Evolutionary conservation across 2,888 invertebrate species (phyloP).

Genomic region (Philereme vetulata): DNA sequence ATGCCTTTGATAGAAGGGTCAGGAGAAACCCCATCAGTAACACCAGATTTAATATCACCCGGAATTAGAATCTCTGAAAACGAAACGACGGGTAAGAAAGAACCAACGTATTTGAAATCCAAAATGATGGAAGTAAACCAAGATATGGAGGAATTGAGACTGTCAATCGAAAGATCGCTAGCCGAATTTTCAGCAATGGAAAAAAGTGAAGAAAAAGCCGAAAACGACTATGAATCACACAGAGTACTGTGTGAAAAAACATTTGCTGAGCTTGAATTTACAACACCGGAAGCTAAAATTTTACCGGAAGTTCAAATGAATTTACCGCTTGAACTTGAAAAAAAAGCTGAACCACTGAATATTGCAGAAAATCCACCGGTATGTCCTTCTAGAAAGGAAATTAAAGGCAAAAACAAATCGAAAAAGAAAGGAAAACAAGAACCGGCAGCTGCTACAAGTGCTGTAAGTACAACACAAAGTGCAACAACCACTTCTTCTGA

Average conservation of each 20-base stretch:
- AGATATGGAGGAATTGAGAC: constrained; percentile 73
- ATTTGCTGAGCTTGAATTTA: constrained; percentile 21
- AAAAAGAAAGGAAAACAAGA: constrained; percentile 71
- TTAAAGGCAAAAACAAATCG: constrained; percentile 66
- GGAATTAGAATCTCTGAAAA: constrained; percentile 43
- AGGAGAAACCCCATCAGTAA: constrained; percentile 51
- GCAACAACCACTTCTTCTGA: constrained; percentile 31
- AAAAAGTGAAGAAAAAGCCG: constrained; percentile 55
- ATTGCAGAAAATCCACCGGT: constrained; percentile 43
- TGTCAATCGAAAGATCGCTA: constrained; percentile 73
- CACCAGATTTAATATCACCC: constrained; percentile 43
- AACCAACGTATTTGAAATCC: constrained; percentile 71
- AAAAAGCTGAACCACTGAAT: constrained; percentile 11
- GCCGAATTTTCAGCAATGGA: constrained; percentile 70
- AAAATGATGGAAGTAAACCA: constrained; percentile 76
- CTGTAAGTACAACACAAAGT: constrained; percentile 24
- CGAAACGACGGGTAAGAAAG: constrained; percentile 41
- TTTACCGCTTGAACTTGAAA: constrained; percentile 20
- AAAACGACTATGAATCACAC: constrained; percentile 45
- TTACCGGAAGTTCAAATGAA: background rate
- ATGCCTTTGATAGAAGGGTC: constrained; percentile 56
- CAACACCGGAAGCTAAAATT: constrained; percentile 8
- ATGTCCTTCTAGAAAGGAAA: constrained; percentile 66
- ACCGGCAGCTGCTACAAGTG: constrained; percentile 25
- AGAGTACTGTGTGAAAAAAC: constrained; percentile 26